Conservation (phyloP, 1,140 invertebrate genomes). For the Uloborus diversus region DNA sequence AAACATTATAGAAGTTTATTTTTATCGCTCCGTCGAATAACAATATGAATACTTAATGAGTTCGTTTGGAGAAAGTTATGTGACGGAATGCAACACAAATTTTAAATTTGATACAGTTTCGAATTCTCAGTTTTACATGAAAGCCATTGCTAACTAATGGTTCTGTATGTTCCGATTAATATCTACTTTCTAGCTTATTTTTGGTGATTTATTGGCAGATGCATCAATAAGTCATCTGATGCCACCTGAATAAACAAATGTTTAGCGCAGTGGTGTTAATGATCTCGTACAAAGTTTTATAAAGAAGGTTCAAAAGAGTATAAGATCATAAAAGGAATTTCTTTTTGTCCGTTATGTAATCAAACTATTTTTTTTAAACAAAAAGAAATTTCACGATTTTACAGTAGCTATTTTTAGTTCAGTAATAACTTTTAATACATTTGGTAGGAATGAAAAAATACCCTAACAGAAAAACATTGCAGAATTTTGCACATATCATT, state of each 20-base stretch:
- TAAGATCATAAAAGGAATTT: too few species aligned
- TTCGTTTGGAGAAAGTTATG: not conserved
- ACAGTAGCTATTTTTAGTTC: too few species aligned
- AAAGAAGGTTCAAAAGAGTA: too few species aligned
- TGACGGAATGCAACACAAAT: not conserved
- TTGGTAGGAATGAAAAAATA: too few species aligned
- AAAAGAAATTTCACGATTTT: too few species aligned
- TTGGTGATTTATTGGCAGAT: not conserved
- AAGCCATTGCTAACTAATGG: not conserved
- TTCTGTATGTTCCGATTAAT: not conserved
- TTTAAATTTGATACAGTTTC: not conserved
- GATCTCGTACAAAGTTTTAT: too few species aligned
- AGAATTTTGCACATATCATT: too few species aligned
- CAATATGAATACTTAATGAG: slow-evolving; percentile 33
- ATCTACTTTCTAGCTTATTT: not conserved
- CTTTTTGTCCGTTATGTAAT: too few species aligned
- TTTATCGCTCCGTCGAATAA: slow-evolving; percentile 3
- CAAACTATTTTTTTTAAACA: too few species aligned
- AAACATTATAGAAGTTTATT: slow-evolving; percentile 14
- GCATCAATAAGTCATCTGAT: not conserved
- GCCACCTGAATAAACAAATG: not conserved
- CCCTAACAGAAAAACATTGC: too few species aligned
- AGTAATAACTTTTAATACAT: too few species aligned
- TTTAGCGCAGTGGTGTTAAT: not conserved
- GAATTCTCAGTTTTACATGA: not conserved